Evolutionary conservation across 2,113 vertebrate species (phyloP).

Genomic region (Ia io): DNA sequence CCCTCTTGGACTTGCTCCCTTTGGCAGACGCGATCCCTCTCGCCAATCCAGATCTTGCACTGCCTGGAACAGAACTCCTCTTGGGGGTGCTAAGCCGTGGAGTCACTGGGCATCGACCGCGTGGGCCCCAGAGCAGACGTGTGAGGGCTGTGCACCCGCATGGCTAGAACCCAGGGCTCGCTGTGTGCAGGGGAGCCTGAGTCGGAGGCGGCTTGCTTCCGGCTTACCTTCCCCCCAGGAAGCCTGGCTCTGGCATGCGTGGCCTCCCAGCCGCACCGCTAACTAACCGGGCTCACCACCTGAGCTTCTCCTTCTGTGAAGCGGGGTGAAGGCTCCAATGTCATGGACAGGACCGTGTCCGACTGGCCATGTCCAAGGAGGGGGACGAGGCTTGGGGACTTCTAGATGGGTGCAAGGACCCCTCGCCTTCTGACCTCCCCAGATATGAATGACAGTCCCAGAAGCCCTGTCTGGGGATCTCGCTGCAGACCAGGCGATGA

Average conservation of each 20-base stretch:
- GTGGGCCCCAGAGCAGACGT: not conserved
- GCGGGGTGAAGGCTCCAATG: not conserved
- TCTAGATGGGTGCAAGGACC: not conserved
- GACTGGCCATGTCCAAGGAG: not conserved
- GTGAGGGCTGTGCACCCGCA: accelerated
- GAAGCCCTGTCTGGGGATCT: not conserved
- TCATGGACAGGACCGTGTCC: not conserved
- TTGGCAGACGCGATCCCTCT: not conserved
- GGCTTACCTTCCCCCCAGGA: not conserved
- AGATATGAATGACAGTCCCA: not conserved
- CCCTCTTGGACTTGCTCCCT: not conserved
- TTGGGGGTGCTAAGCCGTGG: not conserved
- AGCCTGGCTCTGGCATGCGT: not conserved
- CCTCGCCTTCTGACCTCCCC: not conserved
- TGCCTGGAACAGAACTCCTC: not conserved
- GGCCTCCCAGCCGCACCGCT: not conserved
- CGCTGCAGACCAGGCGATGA: not conserved
- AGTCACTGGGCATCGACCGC: not conserved
- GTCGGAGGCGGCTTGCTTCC: not conserved
- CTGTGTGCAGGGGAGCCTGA: not conserved
- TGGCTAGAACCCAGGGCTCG: not conserved
- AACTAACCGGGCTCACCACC: accelerated
- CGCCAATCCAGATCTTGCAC: not conserved
- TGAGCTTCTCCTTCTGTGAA: not conserved
- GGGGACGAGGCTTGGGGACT: not conserved